phyloP scores from a whole-genome alignment of 37 sponge, comb jelly and placozoan species.

The Crambe crambe region DNA sequence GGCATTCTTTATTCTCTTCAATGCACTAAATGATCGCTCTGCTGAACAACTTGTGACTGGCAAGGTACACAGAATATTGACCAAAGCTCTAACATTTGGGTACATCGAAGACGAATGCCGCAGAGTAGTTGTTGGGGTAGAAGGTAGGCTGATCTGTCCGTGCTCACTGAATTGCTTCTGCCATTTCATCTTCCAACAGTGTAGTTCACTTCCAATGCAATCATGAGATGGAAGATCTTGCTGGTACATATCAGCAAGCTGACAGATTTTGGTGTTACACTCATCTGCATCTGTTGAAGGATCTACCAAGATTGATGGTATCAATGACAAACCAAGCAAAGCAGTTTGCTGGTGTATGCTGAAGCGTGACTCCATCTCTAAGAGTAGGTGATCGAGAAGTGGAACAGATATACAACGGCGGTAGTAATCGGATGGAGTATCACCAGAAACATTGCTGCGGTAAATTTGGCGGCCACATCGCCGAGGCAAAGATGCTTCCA shows the following conservation, averaged over 20 bases:
- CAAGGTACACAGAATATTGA: conserved; percentile 21
- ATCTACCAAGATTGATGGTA: neutral
- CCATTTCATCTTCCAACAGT: neutral
- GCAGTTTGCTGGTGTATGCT: neutral
- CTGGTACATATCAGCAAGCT: neutral
- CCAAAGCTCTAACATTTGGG: conserved; percentile 22
- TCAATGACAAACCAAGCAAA: neutral
- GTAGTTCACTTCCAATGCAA: neutral
- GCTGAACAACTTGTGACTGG: conserved; percentile 28
- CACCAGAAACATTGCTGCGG: conserved; percentile 30
- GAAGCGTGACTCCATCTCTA: neutral
- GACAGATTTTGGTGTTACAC: neutral
- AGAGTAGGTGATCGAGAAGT: neutral
- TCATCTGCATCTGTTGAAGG: neutral
- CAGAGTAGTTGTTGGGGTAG: too few species aligned
- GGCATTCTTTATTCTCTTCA: conserved; percentile 6
- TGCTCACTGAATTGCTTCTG: neutral
- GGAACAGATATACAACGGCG: conserved; percentile 8
- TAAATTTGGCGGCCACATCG: conserved; percentile 49
- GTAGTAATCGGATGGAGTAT: conserved; percentile 40
- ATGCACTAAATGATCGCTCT: conserved; percentile 46
- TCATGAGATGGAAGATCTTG: neutral
- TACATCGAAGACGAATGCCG: conserved; percentile 14
- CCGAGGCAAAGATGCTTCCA: conserved; percentile 46
- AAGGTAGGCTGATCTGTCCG: too few species aligned